phyloP scores from a whole-genome alignment of 2,888 invertebrate genomes.

The Brassicogethes aeneus region DNA sequence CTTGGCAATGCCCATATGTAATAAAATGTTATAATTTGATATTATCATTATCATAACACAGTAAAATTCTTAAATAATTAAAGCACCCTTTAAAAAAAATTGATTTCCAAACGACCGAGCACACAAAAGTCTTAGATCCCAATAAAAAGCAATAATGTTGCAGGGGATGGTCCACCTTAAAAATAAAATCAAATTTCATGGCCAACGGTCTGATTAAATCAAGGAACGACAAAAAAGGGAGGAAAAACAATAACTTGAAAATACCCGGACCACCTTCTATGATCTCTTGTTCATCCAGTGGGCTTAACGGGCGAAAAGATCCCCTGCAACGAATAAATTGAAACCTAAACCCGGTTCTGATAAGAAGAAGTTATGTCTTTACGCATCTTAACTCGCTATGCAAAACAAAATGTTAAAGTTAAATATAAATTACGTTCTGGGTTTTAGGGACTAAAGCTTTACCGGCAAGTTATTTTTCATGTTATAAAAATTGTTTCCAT shows the following conservation, averaged over 20 bases:
- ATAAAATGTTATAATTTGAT: too few species aligned
- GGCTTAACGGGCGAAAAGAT: background rate
- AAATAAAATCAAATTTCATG: slow-evolving; percentile 29
- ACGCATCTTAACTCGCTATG: slow-evolving; percentile 20
- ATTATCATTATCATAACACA: too few species aligned
- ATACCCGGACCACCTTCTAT: slow-evolving; percentile 1
- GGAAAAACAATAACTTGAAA: slow-evolving; percentile 17
- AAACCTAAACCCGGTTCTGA: slow-evolving; percentile 29
- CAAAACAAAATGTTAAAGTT: slow-evolving; percentile 17
- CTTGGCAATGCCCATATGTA: too few species aligned
- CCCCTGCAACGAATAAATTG: slow-evolving; percentile 25
- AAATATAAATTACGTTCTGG: slow-evolving; percentile 8
- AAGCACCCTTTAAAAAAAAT: too few species aligned
- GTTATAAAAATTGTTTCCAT: too few species aligned
- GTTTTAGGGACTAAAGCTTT: too few species aligned
- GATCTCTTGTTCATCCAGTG: background rate
- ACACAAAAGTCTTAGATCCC: background rate
- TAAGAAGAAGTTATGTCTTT: slow-evolving; percentile 26
- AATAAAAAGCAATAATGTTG: slow-evolving; percentile 23
- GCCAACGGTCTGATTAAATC: slow-evolving; percentile 28
- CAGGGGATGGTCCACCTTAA: slow-evolving; percentile 19
- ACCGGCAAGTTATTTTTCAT: too few species aligned
- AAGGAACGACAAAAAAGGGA: slow-evolving; percentile 14
- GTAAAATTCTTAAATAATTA: too few species aligned
- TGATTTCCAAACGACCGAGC: background rate